Evolutionary conservation across 1,140 invertebrate genomes (phyloP).

Genomic region (Sminthurinus signatus): DNA sequence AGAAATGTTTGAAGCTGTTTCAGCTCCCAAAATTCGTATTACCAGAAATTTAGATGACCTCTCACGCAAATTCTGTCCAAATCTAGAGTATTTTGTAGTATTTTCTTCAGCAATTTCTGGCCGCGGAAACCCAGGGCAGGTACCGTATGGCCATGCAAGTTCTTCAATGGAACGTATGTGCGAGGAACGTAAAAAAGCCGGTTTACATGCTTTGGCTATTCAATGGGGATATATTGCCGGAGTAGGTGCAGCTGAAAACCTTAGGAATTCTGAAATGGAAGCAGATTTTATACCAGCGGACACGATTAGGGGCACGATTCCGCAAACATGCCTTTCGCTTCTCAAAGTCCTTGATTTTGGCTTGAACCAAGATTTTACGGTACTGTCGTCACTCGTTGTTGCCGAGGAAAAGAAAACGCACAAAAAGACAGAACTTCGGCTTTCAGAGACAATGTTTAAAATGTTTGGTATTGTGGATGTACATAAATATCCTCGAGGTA

Average conservation of each 20-base stretch:
- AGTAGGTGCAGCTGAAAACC: slow-evolving; percentile 52
- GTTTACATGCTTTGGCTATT: slow-evolving; percentile 59
- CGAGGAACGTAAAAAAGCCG: slow-evolving; percentile 53
- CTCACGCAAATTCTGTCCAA: slow-evolving; percentile 51
- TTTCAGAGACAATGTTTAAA: too few species aligned
- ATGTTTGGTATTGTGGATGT: too few species aligned
- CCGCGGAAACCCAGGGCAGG: slow-evolving; percentile 40
- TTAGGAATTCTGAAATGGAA: too few species aligned
- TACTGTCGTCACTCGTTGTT: too few species aligned
- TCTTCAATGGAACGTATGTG: slow-evolving; percentile 67
- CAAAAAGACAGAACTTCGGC: too few species aligned
- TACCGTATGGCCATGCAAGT: slow-evolving; percentile 55
- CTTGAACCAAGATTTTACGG: too few species aligned
- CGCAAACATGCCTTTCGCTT: too few species aligned
- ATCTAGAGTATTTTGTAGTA: slow-evolving; percentile 45
- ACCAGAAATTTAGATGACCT: slow-evolving; percentile 54
- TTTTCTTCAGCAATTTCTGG: slow-evolving; percentile 41
- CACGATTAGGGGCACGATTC: too few species aligned
- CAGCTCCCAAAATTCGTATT: slow-evolving; percentile 56
- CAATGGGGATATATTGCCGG: slow-evolving; percentile 67
- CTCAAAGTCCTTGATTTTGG: too few species aligned
- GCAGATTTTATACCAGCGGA: too few species aligned
- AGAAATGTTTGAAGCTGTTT: slow-evolving; percentile 53
- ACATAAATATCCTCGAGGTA: too few species aligned
- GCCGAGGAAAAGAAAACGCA: too few species aligned